phyloP scores from a whole-genome alignment of 2,888 invertebrate genomes.

The Liopterus haemorrhoidalis region DNA sequence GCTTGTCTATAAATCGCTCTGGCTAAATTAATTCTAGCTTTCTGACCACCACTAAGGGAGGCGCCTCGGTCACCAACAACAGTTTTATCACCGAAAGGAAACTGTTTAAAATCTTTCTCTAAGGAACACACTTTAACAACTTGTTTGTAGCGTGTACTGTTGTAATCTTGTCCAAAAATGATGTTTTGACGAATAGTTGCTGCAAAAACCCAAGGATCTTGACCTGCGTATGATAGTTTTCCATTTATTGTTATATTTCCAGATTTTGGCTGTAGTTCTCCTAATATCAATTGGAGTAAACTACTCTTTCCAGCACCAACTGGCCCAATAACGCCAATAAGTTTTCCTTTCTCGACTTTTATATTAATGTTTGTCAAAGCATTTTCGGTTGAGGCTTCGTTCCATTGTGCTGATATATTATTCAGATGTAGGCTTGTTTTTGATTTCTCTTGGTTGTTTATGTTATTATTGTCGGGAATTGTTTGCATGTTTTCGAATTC shows the following conservation, averaged over 20 bases:
- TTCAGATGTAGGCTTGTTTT: slow-evolving; percentile 30
- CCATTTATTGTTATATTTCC: slow-evolving; percentile 63
- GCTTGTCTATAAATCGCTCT: slow-evolving; percentile 65
- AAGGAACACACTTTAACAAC: slow-evolving; percentile 63
- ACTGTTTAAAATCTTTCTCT: slow-evolving; percentile 66
- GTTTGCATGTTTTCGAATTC: slow-evolving; percentile 37
- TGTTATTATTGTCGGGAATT: slow-evolving; percentile 31
- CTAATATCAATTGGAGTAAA: slow-evolving; percentile 64
- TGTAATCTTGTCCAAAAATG: slow-evolving; percentile 67
- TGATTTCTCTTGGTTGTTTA: slow-evolving; percentile 32
- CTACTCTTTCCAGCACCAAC: slow-evolving; percentile 63
- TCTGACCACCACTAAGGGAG: slow-evolving; percentile 75
- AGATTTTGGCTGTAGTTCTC: slow-evolving; percentile 53
- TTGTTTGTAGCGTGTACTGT: slow-evolving; percentile 53
- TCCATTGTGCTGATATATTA: slow-evolving; percentile 42
- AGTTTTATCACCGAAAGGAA: slow-evolving; percentile 65
- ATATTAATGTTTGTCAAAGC: slow-evolving; percentile 40
- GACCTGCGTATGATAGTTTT: slow-evolving; percentile 66
- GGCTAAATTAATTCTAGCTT: slow-evolving; percentile 66
- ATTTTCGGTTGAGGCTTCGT: slow-evolving; percentile 36
- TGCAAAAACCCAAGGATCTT: slow-evolving; percentile 81
- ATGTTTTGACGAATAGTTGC: slow-evolving; percentile 78
- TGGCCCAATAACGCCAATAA: slow-evolving; percentile 53
- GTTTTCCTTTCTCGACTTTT: slow-evolving; percentile 36
- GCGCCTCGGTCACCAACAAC: slow-evolving; percentile 76